Percentiles rank a stretch among this genome's conserved stretches.
Evolutionary conservation across 30 jellyfish, hydroid and myxozoan genomes (phyloP).

Genomic region (Turritopsis rubra): DNA sequence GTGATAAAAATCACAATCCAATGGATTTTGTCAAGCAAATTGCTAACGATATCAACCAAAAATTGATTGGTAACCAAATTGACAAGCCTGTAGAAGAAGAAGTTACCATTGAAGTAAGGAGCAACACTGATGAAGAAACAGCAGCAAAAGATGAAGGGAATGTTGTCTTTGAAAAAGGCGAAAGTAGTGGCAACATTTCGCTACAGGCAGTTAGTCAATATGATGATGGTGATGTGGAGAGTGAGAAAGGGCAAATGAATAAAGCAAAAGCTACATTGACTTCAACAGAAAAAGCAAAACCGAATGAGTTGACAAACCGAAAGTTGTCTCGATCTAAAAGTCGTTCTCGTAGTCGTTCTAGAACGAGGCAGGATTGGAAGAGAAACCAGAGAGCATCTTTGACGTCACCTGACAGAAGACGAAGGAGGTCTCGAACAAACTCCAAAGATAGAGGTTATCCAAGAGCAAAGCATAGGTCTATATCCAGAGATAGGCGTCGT

Average conservation of each 20-base stretch:
- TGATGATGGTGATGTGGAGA: slow-evolving; percentile 23
- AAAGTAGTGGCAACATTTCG: slow-evolving; percentile 10
- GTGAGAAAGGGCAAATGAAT: background rate
- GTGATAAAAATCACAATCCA: slow-evolving; percentile 14
- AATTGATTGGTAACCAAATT: background rate
- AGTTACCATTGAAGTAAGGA: background rate
- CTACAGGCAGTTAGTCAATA: slow-evolving; percentile 26
- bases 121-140: background rate
- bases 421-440: background rate
- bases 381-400: background rate
- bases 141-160: background rate
- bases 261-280: background rate
- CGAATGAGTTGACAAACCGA: background rate
- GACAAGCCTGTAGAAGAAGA: background rate
- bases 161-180: background rate
- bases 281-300: background rate
- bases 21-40: slow-evolving; percentile 33
- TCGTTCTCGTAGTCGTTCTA: background rate
- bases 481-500: background rate
- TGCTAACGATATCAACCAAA: slow-evolving; percentile 26
- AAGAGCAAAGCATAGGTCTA: background rate
- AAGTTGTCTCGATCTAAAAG: slow-evolving; percentile 8
- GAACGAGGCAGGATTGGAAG: slow-evolving; percentile 1
- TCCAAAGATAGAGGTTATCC: background rate
- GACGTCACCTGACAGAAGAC: background rate